Conservation (phyloP, 2,113 vertebrate genomes). For the Trogon melanurus region DNA sequence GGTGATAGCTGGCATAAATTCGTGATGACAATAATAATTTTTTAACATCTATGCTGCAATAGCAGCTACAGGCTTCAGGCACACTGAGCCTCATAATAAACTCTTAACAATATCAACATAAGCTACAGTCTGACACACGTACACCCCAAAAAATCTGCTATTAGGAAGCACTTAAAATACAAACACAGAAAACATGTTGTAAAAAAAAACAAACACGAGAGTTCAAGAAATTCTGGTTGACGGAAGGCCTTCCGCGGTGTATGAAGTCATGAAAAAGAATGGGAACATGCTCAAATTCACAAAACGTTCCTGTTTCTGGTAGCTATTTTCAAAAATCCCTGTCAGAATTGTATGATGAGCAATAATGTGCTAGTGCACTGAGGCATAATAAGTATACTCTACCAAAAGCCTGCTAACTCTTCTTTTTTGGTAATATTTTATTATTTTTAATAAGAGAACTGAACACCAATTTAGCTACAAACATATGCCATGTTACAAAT, state of each 20-base stretch:
- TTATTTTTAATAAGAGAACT: not conserved
- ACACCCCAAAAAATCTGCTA: not conserved
- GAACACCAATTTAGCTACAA: not conserved
- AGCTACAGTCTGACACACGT: not conserved
- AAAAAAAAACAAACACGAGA: not conserved
- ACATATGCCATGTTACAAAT: not conserved
- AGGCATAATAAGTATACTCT: not conserved
- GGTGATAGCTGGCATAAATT: not conserved
- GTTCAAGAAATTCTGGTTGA: not conserved
- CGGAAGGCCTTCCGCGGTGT: not conserved
- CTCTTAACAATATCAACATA: not conserved
- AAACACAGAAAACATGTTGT: not conserved
- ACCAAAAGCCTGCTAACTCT: not conserved
- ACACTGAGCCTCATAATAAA: not conserved
- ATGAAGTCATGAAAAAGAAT: not conserved
- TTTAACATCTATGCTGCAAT: not conserved
- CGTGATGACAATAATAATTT: not conserved
- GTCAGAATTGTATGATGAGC: not conserved
- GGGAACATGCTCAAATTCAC: not conserved
- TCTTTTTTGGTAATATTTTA: not conserved
- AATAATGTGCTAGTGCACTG: not conserved
- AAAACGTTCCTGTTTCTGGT: not conserved
- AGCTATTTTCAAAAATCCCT: not conserved
- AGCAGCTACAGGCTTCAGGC: not conserved
- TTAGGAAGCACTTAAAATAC: not conserved